These are phyloP conservation scores for Schlechtendalia chinensis DNA, from an alignment of 1,140 invertebrate species.

Conservation along the genomic window DNA sequence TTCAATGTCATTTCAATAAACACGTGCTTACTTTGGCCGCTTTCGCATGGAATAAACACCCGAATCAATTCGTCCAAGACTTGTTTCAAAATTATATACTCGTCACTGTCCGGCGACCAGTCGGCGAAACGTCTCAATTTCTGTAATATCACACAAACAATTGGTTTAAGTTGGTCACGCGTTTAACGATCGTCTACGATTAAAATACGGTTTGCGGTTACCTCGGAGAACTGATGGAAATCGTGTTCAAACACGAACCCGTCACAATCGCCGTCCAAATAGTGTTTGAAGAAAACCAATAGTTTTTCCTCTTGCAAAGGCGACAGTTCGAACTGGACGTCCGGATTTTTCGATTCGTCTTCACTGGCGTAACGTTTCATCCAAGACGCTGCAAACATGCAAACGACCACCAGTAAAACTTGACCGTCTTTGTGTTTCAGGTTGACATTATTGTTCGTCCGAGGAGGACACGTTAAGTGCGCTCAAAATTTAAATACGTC, in stretches of 20 bases:
- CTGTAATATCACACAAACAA: conserved; percentile 59
- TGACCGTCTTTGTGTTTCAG: too few species aligned
- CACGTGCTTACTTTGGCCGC: conserved; percentile 29
- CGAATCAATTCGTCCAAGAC: conserved; percentile 68
- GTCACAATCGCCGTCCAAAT: conserved; percentile 69
- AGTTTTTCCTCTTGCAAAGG: conserved; percentile 67
- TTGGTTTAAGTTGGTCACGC: too few species aligned
- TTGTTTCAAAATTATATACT: conserved; percentile 67
- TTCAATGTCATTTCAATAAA: too few species aligned
- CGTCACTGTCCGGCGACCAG: conserved; percentile 68
- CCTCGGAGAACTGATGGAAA: conserved; percentile 69
- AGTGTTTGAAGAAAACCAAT: conserved; percentile 66
- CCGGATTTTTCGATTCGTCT: conserved; percentile 60
- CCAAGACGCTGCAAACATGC: conserved; percentile 62
- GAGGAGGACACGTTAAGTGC: too few species aligned
- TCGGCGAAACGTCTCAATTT: conserved; percentile 70
- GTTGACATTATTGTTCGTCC: too few species aligned
- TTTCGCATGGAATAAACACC: conserved; percentile 62
- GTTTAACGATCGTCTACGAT: too few species aligned
- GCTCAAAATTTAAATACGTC: too few species aligned
- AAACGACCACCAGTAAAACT: too few species aligned
- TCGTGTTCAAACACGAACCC: conserved; percentile 69
- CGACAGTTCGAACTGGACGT: conserved; percentile 60
- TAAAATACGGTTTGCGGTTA: conserved; percentile 53
- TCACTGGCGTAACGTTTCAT: conserved; percentile 66